These are phyloP conservation scores for Drosophila sp. DNA, from an alignment of 1,140 invertebrate genomes.

Conservation along the genomic window DNA sequence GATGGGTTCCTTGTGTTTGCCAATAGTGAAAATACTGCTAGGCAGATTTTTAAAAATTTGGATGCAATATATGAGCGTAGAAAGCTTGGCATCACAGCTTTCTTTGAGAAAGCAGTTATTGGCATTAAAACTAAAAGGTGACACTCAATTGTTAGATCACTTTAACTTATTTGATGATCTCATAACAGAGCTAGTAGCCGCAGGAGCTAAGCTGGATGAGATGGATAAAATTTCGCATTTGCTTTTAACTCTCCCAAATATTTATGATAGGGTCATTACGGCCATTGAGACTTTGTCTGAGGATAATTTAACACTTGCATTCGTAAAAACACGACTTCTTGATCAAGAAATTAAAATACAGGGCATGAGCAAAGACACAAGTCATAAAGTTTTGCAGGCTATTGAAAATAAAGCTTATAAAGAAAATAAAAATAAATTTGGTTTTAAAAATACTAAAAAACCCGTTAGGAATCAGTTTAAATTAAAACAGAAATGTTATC, in stretches of 20 bases:
- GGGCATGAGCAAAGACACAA: conserved; percentile 61
- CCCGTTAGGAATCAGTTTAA: conserved; percentile 11
- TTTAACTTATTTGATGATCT: conserved; percentile 69
- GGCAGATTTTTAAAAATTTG: too few relatives aligned
- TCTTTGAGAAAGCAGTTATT: too few relatives aligned
- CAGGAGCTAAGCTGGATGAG: conserved; percentile 82
- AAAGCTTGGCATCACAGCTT: too few relatives aligned
- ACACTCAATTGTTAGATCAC: conserved; percentile 1
- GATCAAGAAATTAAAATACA: conserved; percentile 83
- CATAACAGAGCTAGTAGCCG: conserved; percentile 76
- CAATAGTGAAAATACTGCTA: too few relatives aligned
- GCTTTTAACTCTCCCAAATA: too few relatives aligned
- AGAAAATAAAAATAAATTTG: too few relatives aligned
- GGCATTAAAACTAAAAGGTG: too few relatives aligned
- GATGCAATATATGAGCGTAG: too few relatives aligned
- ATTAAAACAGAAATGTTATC: conserved; percentile 54
- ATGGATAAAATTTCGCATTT: conserved; percentile 76
- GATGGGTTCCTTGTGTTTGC: too few relatives aligned
- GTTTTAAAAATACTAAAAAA: too few relatives aligned
- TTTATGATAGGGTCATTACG: too few relatives aligned
- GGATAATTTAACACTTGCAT: conserved; percentile 75
- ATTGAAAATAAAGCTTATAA: background rate
- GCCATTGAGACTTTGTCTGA: too few relatives aligned
- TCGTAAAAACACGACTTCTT: conserved; percentile 83
- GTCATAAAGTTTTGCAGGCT: conserved; percentile 62